Evolutionary conservation across 2,113 vertebrate species (phyloP).

Genomic region (Typhlomys cinereus): DNA sequence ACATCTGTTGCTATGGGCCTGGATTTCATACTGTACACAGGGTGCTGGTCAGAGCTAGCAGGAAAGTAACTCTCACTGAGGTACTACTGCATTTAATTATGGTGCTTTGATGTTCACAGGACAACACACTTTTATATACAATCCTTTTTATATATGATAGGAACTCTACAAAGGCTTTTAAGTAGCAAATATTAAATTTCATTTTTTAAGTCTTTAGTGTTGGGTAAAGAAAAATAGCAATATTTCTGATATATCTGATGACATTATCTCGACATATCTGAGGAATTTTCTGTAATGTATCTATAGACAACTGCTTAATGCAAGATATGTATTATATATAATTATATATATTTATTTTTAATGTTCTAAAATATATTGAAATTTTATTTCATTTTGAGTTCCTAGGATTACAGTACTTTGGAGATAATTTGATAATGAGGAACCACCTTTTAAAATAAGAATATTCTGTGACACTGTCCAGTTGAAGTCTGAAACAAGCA

Average conservation of each 20-base stretch:
- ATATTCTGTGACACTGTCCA: neutral
- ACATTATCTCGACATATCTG: neutral
- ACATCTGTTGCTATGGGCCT: neutral
- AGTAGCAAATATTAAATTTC: neutral
- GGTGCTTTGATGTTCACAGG: neutral
- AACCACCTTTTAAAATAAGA: neutral
- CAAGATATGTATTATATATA: neutral
- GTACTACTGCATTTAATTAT: neutral
- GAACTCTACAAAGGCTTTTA: neutral
- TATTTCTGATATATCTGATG: neutral
- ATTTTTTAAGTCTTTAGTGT: neutral
- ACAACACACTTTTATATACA: neutral
- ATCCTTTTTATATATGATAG: neutral
- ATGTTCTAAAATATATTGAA: neutral
- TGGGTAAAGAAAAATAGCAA: neutral
- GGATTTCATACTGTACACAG: neutral
- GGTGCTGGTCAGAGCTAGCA: neutral
- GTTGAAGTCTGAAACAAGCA: neutral
- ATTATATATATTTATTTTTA: neutral
- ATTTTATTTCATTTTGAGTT: neutral
- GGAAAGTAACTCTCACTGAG: neutral
- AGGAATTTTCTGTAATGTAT: neutral
- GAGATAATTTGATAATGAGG: neutral
- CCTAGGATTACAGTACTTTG: neutral
- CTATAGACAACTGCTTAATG: neutral